Conservation (phyloP, 2,888 invertebrate species). For the Apamea crenata region DNA sequence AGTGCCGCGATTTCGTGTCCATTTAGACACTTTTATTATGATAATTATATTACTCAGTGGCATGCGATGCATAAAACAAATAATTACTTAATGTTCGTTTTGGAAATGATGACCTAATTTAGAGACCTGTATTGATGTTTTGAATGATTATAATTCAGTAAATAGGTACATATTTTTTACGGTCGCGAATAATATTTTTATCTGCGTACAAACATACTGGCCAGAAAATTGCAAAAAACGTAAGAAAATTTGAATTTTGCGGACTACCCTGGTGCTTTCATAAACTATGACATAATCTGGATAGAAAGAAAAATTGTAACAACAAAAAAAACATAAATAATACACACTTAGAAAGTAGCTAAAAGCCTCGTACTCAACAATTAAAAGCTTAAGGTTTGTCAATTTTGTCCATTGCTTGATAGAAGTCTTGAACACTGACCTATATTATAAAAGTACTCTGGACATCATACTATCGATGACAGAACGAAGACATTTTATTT, state of each 20-base stretch:
- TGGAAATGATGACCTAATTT: neutral
- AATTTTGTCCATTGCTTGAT: neutral
- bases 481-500: too few species aligned
- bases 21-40: conserved; percentile 13
- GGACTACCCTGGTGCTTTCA: neutral
- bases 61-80: neutral
- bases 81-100: neutral
- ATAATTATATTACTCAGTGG: conserved; percentile 23
- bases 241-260: neutral
- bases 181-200: neutral
- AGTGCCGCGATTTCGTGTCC: conserved; percentile 18
- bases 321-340: neutral
- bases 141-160: neutral
- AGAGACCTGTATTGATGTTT: neutral
- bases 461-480: too few species aligned
- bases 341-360: neutral
- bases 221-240: neutral
- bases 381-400: neutral
- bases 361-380: neutral
- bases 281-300: too few species aligned
- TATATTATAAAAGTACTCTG: too few species aligned
- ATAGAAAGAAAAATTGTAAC: neutral
- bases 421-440: neutral
- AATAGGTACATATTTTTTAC: neutral
- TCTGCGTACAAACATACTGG: neutral